Evolutionary conservation across 2,797 vertebrate species (phyloP).

Genomic region (Hemitrygon akajei): DNA sequence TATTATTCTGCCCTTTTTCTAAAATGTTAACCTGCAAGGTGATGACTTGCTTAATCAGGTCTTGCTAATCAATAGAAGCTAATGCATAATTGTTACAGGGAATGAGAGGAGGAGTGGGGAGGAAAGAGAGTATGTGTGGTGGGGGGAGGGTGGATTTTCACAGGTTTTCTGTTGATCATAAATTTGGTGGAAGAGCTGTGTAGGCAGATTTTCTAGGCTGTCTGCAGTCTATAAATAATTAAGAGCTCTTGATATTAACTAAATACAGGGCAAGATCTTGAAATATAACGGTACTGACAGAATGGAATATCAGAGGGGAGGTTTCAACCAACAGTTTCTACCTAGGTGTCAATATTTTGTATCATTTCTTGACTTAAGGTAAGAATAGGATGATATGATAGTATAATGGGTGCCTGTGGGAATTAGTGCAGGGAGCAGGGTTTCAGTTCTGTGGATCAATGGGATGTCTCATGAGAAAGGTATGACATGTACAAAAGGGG

Average conservation of each 20-base stretch:
- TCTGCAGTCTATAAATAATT: background rate
- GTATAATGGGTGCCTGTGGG: too few relatives aligned
- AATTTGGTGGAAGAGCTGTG: background rate
- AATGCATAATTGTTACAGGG: background rate
- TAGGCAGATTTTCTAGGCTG: background rate
- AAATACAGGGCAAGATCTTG: background rate
- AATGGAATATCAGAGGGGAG: background rate
- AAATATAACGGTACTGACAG: background rate
- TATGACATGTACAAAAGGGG: too few relatives aligned
- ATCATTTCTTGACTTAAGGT: background rate
- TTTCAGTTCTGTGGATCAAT: too few relatives aligned
- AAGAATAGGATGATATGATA: background rate
- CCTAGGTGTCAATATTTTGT: background rate
- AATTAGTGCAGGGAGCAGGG: too few relatives aligned
- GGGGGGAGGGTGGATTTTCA: background rate
- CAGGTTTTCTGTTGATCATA: background rate
- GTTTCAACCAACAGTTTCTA: background rate
- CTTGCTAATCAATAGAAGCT: background rate
- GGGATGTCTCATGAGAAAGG: too few relatives aligned
- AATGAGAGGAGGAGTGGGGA: background rate
- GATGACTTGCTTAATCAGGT: background rate
- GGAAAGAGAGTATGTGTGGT: too few relatives aligned
- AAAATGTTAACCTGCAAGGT: background rate
- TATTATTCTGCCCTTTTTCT: background rate
- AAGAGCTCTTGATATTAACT: background rate